A percentile compares a stretch with the other conserved stretches of the same genome.
Evolutionary conservation across 2,797 vertebrate species (phyloP).

Genomic region (Macropus fuliginosus): DNA sequence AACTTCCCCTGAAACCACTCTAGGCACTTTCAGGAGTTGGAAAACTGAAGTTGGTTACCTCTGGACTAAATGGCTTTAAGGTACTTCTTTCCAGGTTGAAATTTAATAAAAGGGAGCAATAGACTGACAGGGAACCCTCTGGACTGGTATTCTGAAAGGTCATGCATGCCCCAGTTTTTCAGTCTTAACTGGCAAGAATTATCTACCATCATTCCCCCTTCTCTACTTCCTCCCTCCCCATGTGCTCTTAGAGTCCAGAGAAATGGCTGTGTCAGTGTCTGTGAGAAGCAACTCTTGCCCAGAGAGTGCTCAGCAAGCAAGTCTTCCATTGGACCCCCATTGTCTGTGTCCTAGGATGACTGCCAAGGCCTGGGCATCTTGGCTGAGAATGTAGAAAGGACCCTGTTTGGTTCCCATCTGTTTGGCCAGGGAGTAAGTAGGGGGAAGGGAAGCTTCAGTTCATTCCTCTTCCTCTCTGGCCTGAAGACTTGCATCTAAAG

Average conservation of each 20-base stretch:
- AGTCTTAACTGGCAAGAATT: constrained; percentile 35
- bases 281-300: constrained; percentile 56
- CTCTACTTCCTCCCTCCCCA: neutral
- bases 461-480: constrained; percentile 42
- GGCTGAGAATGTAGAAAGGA: constrained; percentile 68
- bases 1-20: neutral
- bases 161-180: constrained; percentile 58
- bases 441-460: constrained; percentile 54
- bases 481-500: neutral
- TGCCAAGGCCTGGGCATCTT: constrained; percentile 77
- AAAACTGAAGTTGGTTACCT: neutral
- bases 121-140: constrained; percentile 7
- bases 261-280: constrained; percentile 50
- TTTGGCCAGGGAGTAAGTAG: constrained; percentile 53
- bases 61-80: neutral
- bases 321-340: constrained; percentile 69
- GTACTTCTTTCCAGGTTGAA: neutral
- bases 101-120: neutral
- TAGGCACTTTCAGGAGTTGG: neutral
- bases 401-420: constrained; percentile 79
- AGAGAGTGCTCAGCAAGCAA: constrained; percentile 63
- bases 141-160: constrained; percentile 37
- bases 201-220: neutral
- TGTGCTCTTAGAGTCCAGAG: constrained; percentile 60
- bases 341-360: constrained; percentile 79